phyloP scores from a whole-genome alignment of 2,888 invertebrate species.

The Drosophila vallismaia region DNA sequence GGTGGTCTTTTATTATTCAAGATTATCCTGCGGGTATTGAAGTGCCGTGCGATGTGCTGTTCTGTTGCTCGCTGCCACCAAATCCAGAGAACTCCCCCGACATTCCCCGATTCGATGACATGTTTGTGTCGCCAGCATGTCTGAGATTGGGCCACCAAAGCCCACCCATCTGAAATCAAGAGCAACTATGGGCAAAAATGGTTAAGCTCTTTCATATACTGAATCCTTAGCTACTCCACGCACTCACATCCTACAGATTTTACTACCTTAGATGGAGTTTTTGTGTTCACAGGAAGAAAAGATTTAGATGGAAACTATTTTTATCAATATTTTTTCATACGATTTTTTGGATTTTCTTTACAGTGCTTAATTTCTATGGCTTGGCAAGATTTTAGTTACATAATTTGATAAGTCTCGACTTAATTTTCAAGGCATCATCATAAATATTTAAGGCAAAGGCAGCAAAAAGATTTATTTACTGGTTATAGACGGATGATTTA shows the following conservation, averaged over 20 bases:
- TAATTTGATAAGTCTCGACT: slow-evolving; percentile 73
- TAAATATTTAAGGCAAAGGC: slow-evolving; percentile 71
- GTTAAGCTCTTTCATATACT: slow-evolving; percentile 26
- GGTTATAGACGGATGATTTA: slow-evolving; percentile 74
- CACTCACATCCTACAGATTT: slow-evolving; percentile 1
- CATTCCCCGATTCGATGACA: slow-evolving; percentile 68
- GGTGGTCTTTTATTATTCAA: slow-evolving; percentile 73
- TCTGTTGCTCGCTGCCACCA: slow-evolving; percentile 26
- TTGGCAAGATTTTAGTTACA: slow-evolving; percentile 65
- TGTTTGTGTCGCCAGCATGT: slow-evolving; percentile 79
- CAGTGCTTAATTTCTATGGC: slow-evolving; percentile 5
- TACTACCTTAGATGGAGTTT: neutral
- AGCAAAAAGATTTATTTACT: slow-evolving; percentile 72
- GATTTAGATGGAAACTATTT: neutral
- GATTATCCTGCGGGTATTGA: slow-evolving; percentile 78
- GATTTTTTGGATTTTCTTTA: neutral
- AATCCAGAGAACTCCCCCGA: slow-evolving; percentile 13
- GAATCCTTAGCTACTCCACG: slow-evolving; percentile 16
- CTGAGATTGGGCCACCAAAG: slow-evolving; percentile 43
- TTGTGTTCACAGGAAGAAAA: neutral
- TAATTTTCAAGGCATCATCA: slow-evolving; percentile 62
- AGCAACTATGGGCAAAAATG: slow-evolving; percentile 49
- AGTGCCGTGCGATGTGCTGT: slow-evolving; percentile 59
- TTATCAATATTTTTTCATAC: neutral
- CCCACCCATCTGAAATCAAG: slow-evolving; percentile 34